Percentiles rank a stretch among this genome's conserved stretches.
Conservation (phyloP, 2,113 vertebrate genomes). For the Sapajus apella region DNA sequence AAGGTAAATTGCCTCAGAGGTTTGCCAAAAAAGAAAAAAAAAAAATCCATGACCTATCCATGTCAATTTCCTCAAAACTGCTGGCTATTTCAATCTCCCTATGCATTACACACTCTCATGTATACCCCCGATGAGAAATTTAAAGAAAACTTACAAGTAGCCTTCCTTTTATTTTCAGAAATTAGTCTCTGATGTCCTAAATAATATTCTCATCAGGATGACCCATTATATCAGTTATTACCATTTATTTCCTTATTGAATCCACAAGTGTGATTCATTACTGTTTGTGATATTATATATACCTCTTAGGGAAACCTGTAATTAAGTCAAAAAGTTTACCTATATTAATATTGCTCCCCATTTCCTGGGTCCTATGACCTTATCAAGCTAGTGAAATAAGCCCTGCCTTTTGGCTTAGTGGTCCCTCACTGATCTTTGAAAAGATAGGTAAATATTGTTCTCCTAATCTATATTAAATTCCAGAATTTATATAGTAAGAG, state of each 20-base stretch:
- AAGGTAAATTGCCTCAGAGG: not conserved
- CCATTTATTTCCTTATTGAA: not conserved
- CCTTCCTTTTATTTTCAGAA: constrained; percentile 3
- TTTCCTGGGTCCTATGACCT: not conserved
- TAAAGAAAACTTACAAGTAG: constrained; percentile 9
- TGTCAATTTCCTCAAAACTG: not conserved
- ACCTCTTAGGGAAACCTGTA: not conserved
- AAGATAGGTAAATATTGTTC: not conserved
- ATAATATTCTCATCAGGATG: not conserved
- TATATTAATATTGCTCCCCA: not conserved
- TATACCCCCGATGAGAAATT: not conserved
- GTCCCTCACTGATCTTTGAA: not conserved
- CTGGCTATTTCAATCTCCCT: constrained; percentile 12
- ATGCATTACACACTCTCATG: not conserved
- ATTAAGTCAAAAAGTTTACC: constrained; percentile 28
- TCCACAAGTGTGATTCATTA: not conserved
- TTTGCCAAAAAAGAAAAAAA: not conserved
- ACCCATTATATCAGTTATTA: not conserved
- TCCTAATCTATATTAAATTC: not conserved
- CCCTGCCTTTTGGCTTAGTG: not conserved
- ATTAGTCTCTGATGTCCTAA: not conserved
- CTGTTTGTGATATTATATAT: not conserved
- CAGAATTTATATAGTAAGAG: not conserved
- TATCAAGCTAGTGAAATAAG: not conserved
- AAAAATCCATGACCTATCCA: not conserved